Evolutionary conservation across 2,113 vertebrate genomes (phyloP).

Genomic region (Pteronura brasiliensis): DNA sequence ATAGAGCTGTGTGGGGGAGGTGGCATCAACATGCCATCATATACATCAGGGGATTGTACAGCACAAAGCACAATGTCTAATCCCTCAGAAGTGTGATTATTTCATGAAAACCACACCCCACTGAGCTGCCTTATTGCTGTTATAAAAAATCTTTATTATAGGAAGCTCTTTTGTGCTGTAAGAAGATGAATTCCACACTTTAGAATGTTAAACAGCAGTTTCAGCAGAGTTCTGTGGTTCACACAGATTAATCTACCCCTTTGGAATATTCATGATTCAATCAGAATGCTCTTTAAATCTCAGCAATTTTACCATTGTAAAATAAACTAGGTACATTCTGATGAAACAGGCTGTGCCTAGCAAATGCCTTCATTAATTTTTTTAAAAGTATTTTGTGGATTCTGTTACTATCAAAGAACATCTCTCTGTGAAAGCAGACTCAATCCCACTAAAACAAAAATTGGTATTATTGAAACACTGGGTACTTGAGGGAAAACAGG

Average conservation of each 20-base stretch:
- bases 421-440: conserved; percentile 20
- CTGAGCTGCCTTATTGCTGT: conserved; percentile 67
- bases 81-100: conserved; percentile 63
- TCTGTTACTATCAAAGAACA: conserved; percentile 63
- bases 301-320: conserved; percentile 66
- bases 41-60: conserved; percentile 23
- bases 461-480: conserved; percentile 57
- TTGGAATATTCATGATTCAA: conserved; percentile 83
- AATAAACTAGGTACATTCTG: conserved; percentile 71
- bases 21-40: neutral
- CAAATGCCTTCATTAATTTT: conserved; percentile 66
- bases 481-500: conserved; percentile 59
- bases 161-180: conserved; percentile 70
- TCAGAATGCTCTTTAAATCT: conserved; percentile 75
- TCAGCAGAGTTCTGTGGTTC: conserved; percentile 68
- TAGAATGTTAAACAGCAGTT: conserved; percentile 77
- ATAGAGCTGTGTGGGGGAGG: neutral
- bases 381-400: conserved; percentile 49
- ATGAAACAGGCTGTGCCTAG: conserved; percentile 62
- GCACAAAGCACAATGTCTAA: conserved; percentile 33
- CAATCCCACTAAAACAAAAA: conserved; percentile 50
- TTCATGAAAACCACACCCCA: conserved; percentile 71
- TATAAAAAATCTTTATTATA: conserved; percentile 75
- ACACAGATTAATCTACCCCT: conserved; percentile 76
- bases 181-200: conserved; percentile 77